Percentiles rank a stretch among this genome's conserved stretches.
phyloP scores from a whole-genome alignment of 2,888 invertebrate genomes.

The Cyclophora albipunctata region DNA sequence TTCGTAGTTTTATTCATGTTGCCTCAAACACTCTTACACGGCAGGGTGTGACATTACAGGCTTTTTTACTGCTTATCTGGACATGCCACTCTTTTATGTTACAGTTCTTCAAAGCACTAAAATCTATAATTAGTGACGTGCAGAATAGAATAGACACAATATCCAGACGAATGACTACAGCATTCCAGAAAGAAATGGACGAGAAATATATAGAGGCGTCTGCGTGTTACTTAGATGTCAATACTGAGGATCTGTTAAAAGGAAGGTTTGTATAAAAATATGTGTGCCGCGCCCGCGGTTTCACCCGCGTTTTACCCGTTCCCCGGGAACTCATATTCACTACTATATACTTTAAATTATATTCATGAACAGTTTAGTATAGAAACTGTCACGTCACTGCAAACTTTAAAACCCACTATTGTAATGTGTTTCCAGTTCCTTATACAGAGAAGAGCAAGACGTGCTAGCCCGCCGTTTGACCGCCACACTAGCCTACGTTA shows the following conservation, averaged over 20 bases:
- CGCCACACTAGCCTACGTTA: slow-evolving; percentile 29
- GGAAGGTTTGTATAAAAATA: slow-evolving; percentile 33
- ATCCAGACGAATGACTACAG: slow-evolving; percentile 38
- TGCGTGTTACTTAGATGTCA: slow-evolving; percentile 24
- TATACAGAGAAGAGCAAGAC: slow-evolving; percentile 59
- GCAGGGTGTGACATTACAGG: too few relatives aligned
- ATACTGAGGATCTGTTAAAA: slow-evolving; percentile 32
- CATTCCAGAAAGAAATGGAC: slow-evolving; percentile 62
- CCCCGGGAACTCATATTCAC: too few relatives aligned
- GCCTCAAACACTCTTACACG: too few relatives aligned
- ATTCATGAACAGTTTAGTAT: too few relatives aligned
- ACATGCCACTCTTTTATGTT: slow-evolving; percentile 1
- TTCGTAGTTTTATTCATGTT: too few relatives aligned
- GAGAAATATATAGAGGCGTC: slow-evolving; percentile 53
- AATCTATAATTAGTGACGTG: slow-evolving; percentile 28
- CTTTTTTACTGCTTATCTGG: too few relatives aligned
- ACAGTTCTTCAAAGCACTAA: slow-evolving; percentile 40
- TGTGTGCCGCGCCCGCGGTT: too few relatives aligned
- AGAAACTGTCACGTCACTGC: too few relatives aligned
- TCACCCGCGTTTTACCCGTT: too few relatives aligned
- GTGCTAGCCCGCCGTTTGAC: slow-evolving; percentile 41
- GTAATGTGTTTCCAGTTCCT: slow-evolving; percentile 29
- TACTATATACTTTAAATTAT: too few relatives aligned
- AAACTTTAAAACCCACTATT: too few relatives aligned
- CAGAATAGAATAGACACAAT: slow-evolving; percentile 34